phyloP scores from a whole-genome alignment of 2,113 vertebrate genomes.

The Rynchops niger region DNA sequence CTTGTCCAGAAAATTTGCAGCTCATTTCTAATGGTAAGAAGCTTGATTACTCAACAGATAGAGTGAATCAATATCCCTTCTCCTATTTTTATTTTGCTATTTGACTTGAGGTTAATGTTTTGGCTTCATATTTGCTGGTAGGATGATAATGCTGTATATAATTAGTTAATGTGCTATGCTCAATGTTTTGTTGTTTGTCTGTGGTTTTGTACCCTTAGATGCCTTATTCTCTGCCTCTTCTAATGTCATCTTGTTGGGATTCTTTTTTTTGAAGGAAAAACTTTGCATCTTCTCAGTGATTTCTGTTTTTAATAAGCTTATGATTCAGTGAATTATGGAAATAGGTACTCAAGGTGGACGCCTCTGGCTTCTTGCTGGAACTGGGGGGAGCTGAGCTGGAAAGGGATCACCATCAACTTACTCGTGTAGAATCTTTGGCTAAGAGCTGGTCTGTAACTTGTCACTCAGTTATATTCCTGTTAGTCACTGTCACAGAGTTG shows the following conservation, averaged over 20 bases:
- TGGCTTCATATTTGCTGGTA: background rate
- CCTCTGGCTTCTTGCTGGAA: background rate
- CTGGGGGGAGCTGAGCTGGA: background rate
- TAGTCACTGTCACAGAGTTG: background rate
- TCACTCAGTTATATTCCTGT: background rate
- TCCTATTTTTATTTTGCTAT: background rate
- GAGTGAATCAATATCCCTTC: background rate
- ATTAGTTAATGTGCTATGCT: background rate
- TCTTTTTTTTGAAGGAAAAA: background rate
- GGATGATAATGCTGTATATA: background rate
- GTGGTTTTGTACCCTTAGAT: background rate
- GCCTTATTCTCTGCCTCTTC: background rate
- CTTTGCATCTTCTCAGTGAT: background rate
- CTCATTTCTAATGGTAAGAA: conserved; percentile 13
- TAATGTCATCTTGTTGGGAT: background rate
- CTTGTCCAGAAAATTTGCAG: conserved; percentile 9
- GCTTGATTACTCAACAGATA: background rate
- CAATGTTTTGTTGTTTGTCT: background rate
- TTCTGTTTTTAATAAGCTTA: background rate
- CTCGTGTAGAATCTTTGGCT: background rate
- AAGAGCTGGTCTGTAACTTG: background rate
- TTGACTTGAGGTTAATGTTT: conserved; percentile 13
- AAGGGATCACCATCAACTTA: background rate
- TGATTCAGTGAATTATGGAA: background rate
- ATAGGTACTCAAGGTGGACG: background rate